phyloP scores from a whole-genome alignment of 2,888 invertebrate species.

The Crematogaster levior region DNA sequence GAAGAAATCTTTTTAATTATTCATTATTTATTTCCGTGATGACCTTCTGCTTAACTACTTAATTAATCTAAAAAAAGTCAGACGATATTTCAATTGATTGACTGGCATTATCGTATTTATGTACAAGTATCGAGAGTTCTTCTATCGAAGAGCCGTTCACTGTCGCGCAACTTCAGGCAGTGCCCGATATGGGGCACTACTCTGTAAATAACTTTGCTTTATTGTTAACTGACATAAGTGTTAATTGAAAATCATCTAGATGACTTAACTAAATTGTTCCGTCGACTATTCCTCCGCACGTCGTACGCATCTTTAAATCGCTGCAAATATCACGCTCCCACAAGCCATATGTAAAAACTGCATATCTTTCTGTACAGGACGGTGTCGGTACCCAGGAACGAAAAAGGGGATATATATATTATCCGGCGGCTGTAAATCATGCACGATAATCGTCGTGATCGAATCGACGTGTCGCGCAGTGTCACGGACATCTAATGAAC shows the following conservation, averaged over 20 bases:
- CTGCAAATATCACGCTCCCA: background rate
- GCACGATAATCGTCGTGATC: background rate
- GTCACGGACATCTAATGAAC: background rate
- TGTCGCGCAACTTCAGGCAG: constrained; percentile 65
- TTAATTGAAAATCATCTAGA: constrained; percentile 52
- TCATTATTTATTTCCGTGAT: background rate
- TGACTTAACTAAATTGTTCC: constrained; percentile 35
- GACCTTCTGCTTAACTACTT: background rate
- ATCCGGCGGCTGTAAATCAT: background rate
- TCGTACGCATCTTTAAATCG: background rate
- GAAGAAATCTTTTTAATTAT: background rate
- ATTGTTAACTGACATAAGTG: constrained; percentile 31
- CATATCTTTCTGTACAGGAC: background rate
- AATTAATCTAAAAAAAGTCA: background rate
- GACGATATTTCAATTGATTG: background rate
- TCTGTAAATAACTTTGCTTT: constrained; percentile 71
- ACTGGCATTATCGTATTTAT: background rate
- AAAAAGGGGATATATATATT: constrained; percentile 12
- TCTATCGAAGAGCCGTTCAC: background rate
- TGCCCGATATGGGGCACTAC: constrained; percentile 58
- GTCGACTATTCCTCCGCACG: background rate
- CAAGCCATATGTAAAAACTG: background rate
- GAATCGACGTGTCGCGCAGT: too few species aligned
- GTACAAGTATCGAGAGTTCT: background rate
- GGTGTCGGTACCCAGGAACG: background rate